These are phyloP conservation scores for Synodontis membranacea DNA, from an alignment of 2,113 vertebrate species.

Conservation along the genomic window DNA sequence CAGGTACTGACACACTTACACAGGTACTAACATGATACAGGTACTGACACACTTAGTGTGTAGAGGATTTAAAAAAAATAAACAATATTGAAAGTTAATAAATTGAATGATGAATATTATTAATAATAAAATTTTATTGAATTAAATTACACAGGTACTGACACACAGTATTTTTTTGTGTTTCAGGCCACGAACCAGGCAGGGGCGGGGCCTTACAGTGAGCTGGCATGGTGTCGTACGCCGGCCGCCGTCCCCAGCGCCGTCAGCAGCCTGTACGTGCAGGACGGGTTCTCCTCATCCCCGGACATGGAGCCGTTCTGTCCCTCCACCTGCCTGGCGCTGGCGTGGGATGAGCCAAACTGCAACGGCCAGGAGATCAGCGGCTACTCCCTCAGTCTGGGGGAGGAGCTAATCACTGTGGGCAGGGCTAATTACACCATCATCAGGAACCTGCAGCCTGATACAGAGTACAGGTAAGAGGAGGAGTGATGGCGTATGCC, in stretches of 20 bases:
- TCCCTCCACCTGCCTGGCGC: conserved; percentile 85
- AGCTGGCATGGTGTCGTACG: conserved; percentile 83
- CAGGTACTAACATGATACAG: too few relatives aligned
- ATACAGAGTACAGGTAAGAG: conserved; percentile 89
- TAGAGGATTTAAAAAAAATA: too few relatives aligned
- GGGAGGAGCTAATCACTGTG: conserved; percentile 77
- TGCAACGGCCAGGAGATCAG: conserved; percentile 89
- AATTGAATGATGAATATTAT: too few relatives aligned
- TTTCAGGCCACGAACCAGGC: conserved; percentile 89
- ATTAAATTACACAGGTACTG: too few relatives aligned
- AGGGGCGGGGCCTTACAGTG: conserved; percentile 87
- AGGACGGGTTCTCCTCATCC: conserved; percentile 72
- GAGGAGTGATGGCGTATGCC: neutral
- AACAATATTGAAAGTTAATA: too few relatives aligned
- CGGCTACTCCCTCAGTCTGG: conserved; percentile 85
- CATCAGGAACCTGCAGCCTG: conserved; percentile 84
- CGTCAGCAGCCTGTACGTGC: conserved; percentile 74
- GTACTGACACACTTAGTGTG: too few relatives aligned
- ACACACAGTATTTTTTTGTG: neutral
- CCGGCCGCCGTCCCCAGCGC: conserved; percentile 82
- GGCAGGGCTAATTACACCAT: conserved; percentile 77
- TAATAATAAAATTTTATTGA: too few relatives aligned
- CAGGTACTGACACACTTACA: too few relatives aligned
- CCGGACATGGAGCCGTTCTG: conserved; percentile 68
- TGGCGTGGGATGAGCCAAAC: conserved; percentile 93